These are phyloP conservation scores for Diorhabda carinulata DNA, from an alignment of 1,140 invertebrate genomes.

Conservation along the genomic window DNA sequence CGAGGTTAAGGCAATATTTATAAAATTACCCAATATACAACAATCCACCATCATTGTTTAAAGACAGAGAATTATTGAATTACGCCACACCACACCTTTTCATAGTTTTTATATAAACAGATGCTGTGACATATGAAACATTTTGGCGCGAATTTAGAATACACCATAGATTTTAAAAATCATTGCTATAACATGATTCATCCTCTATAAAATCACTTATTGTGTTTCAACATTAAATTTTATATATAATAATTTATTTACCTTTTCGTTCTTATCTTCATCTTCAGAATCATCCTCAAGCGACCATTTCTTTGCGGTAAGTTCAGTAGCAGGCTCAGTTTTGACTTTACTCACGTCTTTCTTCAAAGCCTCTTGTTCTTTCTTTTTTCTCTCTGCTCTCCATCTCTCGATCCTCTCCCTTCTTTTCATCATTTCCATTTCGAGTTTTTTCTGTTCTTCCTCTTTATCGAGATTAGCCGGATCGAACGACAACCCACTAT, in stretches of 20 bases:
- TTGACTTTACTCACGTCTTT: slow-evolving; percentile 63
- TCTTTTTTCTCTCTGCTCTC: slow-evolving; percentile 83
- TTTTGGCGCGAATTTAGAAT: no score
- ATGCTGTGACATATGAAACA: no score
- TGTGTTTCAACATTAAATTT: no score
- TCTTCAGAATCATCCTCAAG: slow-evolving; percentile 85
- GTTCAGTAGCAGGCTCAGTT: slow-evolving; percentile 50
- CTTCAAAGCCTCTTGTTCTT: slow-evolving; percentile 73
- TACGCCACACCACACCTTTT: no score
- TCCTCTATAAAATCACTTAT: no score
- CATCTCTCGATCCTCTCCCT: slow-evolving; percentile 90
- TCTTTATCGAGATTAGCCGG: slow-evolving; percentile 75
- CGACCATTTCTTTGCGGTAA: slow-evolving; percentile 82
- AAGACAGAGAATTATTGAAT: no score
- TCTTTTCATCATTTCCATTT: slow-evolving; percentile 94
- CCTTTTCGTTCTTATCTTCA: slow-evolving; percentile 53
- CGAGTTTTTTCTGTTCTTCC: slow-evolving; percentile 83
- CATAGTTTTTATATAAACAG: no score
- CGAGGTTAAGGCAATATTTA: no score
- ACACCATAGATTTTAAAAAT: no score
- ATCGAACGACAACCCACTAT: slow-evolving; percentile 56
- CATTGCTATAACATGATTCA: no score
- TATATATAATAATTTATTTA: slow-evolving; percentile 50
- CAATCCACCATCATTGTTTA: no score
- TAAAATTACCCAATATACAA: no score